Evolutionary conservation across 2,888 invertebrate species (phyloP).

Genomic region (Nebria salina): DNA sequence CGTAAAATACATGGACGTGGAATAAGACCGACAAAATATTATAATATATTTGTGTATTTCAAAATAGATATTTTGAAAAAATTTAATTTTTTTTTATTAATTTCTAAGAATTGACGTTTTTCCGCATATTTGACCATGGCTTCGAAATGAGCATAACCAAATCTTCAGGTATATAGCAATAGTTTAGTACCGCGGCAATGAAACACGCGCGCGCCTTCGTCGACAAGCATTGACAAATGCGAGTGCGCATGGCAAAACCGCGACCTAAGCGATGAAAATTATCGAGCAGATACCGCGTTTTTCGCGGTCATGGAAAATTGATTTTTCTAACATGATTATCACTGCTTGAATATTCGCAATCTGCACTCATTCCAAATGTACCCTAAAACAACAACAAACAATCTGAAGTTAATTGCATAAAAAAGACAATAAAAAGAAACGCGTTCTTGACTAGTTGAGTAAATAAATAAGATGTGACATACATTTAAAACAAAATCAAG

Average conservation of each 20-base stretch:
- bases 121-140: too few relatives aligned
- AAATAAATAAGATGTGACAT: background rate
- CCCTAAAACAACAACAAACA: background rate
- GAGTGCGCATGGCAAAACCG: constrained; percentile 28
- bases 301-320: constrained; percentile 25
- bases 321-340: constrained; percentile 8
- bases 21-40: too few relatives aligned
- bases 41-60: too few relatives aligned
- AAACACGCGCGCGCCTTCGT: background rate
- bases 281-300: constrained; percentile 20
- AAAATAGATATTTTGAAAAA: too few relatives aligned
- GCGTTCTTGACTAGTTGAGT: background rate
- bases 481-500: background rate
- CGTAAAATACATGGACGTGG: too few relatives aligned
- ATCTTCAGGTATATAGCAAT: too few relatives aligned
- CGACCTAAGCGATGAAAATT: constrained; percentile 32
- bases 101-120: too few relatives aligned
- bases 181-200: background rate
- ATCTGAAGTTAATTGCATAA: background rate
- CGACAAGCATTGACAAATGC: constrained; percentile 21
- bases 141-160: too few relatives aligned
- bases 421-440: background rate
- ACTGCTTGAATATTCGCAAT: background rate
- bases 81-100: too few relatives aligned
- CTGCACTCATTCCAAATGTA: background rate